These are phyloP conservation scores for Penaeus japonicus DNA, from an alignment of 1,140 invertebrate species.

Conservation along the genomic window DNA sequence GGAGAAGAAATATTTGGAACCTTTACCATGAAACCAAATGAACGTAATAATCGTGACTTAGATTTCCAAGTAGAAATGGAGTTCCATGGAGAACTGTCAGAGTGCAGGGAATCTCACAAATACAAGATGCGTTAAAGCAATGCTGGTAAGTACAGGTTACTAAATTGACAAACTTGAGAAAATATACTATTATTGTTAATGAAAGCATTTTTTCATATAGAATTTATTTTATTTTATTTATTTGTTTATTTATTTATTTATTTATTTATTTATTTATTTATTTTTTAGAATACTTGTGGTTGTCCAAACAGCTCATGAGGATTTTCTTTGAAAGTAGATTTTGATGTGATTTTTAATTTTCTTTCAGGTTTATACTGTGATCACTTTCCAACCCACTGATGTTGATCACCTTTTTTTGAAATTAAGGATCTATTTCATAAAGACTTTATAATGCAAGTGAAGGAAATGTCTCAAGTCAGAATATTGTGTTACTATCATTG, in stretches of 20 bases:
- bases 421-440: too few species aligned
- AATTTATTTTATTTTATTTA: neutral
- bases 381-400: too few species aligned
- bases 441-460: too few species aligned
- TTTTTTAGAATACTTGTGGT: too few species aligned
- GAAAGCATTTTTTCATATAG: neutral
- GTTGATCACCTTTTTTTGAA: too few species aligned
- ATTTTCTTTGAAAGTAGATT: neutral
- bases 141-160: neutral
- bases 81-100: slow-evolving; percentile 94
- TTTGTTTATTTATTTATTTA: neutral
- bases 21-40: slow-evolving; percentile 94
- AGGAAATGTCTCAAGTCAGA: neutral
- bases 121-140: slow-evolving; percentile 92
- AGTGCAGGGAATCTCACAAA: slow-evolving; percentile 86
- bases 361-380: too few species aligned
- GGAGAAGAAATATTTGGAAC: slow-evolving; percentile 90
- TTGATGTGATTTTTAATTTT: too few species aligned
- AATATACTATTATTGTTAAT: neutral
- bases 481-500: neutral
- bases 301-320: too few species aligned
- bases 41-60: slow-evolving; percentile 94
- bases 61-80: slow-evolving; percentile 94
- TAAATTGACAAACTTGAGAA: neutral
- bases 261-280: slow-evolving; percentile 2